phyloP scores from a whole-genome alignment of 2,888 invertebrate species.

The Apamea monoglypha region DNA sequence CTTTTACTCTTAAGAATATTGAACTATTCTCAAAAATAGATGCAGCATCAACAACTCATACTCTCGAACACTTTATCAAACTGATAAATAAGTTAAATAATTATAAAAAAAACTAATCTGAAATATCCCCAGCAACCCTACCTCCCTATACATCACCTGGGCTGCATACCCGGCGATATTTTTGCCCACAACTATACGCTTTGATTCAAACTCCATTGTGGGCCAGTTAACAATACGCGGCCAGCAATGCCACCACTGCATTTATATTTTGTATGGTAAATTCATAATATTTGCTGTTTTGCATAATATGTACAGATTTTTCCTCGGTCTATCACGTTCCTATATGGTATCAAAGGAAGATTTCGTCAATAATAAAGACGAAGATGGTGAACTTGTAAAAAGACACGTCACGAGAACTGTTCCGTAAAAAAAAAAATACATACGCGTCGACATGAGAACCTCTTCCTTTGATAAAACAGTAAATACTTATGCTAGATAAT shows the following conservation, averaged over 20 bases:
- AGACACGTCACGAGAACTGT: no score
- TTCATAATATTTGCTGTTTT: slow-evolving; percentile 33
- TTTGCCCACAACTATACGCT: slow-evolving; percentile 84
- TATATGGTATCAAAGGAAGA: not conserved
- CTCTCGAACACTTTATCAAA: not conserved
- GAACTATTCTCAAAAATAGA: not conserved
- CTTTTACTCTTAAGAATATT: not conserved
- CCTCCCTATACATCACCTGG: slow-evolving; percentile 72
- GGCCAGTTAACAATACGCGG: slow-evolving; percentile 76
- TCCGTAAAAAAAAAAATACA: no score
- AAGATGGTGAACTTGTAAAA: not conserved
- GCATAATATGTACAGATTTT: not conserved
- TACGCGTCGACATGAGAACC: no score
- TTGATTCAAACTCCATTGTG: slow-evolving; percentile 87
- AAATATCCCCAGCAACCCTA: slow-evolving; percentile 56
- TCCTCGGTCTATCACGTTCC: not conserved
- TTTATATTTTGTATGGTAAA: slow-evolving; percentile 46
- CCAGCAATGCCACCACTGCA: slow-evolving; percentile 74
- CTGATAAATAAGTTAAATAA: not conserved
- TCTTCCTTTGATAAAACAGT: no score
- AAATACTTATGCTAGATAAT: not conserved
- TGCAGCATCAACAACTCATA: not conserved
- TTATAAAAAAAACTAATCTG: not conserved
- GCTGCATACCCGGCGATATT: slow-evolving; percentile 78
- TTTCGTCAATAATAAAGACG: not conserved